Base-by-base conservation (phyloP, 2,888 invertebrate genomes). In the Choreutis nemorana region DNA sequence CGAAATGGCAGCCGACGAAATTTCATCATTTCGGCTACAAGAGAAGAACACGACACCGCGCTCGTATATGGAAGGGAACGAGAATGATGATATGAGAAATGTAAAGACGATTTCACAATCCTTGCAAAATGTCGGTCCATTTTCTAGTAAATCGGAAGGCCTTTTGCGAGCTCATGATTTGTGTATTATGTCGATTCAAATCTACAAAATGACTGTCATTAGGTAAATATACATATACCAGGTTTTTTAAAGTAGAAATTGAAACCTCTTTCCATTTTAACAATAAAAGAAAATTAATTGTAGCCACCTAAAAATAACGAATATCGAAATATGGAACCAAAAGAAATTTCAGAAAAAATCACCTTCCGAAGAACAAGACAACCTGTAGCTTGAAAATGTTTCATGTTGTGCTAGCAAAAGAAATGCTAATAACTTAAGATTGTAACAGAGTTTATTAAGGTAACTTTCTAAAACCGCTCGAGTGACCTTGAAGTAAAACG, bases 391-490 rank as follows among this genome's bases (percentile, higher is more conserved):
- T n/a, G n/a, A n/a, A n/a, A n/a, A n/a, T n/a, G n/a, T n/a, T n/a
- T n/a, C n/a, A n/a, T n/a, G n/a, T n/a, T n/a, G n/a, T n/a, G 23
- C 23, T 23, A 23, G 9, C 4, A 14, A 34, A 35, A 37, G 40
- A 44, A 41, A 39, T 44, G 24, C 33, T 50, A 49, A 28, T 50
- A 48, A 64, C 51, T 57, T 61, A 61, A 66, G 57, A 56, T 52
- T 56, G 46, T n/a, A n/a, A n/a, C n/a, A n/a, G 50, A 60, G 52
- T 46, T 39, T 45, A 48, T 46, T 68, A 63, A 67, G 70, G 68
- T 72, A 67, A 78, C 79, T 80, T 79, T 80, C 79, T 78, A 79
- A 79, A 75, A 73, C 71, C 72, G 65, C 65, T 71, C 61, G 58
- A 55, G 57, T 78, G 78, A 79, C 80, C 79, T 79, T 79, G 79